Base-by-base conservation (phyloP, 2,888 invertebrate genomes). In the Dromius quadrimaculatus region DNA sequence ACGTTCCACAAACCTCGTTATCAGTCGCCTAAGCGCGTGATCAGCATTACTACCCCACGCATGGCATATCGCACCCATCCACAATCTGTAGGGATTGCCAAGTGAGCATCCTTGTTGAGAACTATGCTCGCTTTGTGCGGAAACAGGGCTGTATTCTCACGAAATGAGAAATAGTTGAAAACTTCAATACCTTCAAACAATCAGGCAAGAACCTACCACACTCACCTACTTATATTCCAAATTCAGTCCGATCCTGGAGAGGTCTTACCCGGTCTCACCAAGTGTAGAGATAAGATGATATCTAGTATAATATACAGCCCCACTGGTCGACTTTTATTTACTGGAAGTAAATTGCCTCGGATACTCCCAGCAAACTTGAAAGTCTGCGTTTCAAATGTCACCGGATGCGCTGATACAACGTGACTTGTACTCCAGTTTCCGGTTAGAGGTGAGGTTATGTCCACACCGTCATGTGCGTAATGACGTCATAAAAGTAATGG, bases 1-100 rank as follows among this genome's bases (percentile, higher is more conserved):
- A 47, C 47, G 57, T 28, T 59, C 19, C 59, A 59, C 36, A 20
- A 19, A 19, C 34, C 34, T 36, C 34, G 36, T 36, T 59, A 59
- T 59, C 59, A 36, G 36, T 32, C n/a, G 20, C 2, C 59, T 20
- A 59, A 59, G 28, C 36, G 59, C 59, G 36, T 59, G 59, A 36
- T 59, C 59, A 59, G 59, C 59, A 59, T 36, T 36, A 20, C 11
- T 36, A 41, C 13, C n/a, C 28, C 8, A 28, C 28, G 4, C 41
- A 41, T 41, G 15, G 41, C 41, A 4, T 41, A 41, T 41, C 41
- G 15, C 15, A 15, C 15, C 41, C 41, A 28, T 28, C 43, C 8
- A 19, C 19, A 9, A 54, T 54, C 32, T 54, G 50, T 22, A 15
- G 15, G 2, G 47, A 6, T 47, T 22, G 2, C n/a, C 17, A 9